Base-by-base conservation (phyloP, 2,113 vertebrate genomes). In the Lycaon pictus region DNA sequence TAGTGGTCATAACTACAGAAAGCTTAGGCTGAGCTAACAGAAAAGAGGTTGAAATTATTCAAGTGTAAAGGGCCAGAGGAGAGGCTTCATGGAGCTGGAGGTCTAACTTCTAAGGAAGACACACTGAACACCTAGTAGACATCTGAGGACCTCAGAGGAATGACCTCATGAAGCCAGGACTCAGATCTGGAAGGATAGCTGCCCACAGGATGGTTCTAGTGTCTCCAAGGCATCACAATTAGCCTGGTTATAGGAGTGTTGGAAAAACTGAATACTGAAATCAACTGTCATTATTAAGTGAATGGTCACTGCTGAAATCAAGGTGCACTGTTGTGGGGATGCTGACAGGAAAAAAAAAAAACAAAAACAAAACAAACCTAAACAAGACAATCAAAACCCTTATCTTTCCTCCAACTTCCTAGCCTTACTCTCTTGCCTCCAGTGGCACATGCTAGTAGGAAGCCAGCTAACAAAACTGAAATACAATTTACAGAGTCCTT, bases 71-170 rank as follows among this genome's bases (percentile, higher is more conserved):
- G 29, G 1, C 22, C 11, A 25, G 11, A 85, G 19, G 43, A 25
- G 11, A 7, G 0, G 8, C 1, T 53, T 13, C 60, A 56, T 20
- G 22, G 55, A 29, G 7, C 20, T 93, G 27, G 7, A 82, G 13
- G 7, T 58, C 32, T 53, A 37, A 43, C 12, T 89, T 81, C 23
- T 32, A 27, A 63, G 60, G 23, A 56, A 8, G 5, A 20, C 17
- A 0, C 19, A 37, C 3, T 67, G 8, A 0, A 35, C 0, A 0
- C 55, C 23, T 80, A 27, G 5, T 7, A n/a, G 4, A 62, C 7
- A 2, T 55, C 63, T 67, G 20, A 82, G 35, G 43, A 72, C 4
- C 12, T 53, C 29, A 27, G 65, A 93, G 23, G 23, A 76, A 76
- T 0, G 51, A 22, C 10, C 10, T 55, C 27, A 7, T 5, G 55